These are phyloP conservation scores for Pocillopora grandis DNA, from an alignment of 92 coral and sea anemone genomes.

Conservation along the genomic window DNA sequence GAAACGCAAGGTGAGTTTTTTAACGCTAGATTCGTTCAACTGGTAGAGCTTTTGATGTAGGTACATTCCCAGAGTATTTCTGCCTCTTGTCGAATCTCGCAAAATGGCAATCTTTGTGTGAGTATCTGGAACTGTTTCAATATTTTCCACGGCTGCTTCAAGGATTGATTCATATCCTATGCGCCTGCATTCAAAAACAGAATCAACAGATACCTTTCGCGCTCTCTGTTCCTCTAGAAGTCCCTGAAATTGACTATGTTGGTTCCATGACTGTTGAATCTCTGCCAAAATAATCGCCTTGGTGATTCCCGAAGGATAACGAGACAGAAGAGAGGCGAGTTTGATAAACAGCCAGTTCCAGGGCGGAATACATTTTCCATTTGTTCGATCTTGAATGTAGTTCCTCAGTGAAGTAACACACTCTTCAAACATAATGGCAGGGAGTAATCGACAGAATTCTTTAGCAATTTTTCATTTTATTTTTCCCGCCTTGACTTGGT, in stretches of 20 bases:
- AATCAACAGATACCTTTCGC: conserved; percentile 67
- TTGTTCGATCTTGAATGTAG: conserved; percentile 68
- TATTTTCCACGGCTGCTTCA: conserved; percentile 78
- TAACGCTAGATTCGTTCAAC: conserved; percentile 46
- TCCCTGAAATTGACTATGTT: conserved; percentile 72
- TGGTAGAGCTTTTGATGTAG: conserved; percentile 89
- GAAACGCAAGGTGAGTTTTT: conserved; percentile 67
- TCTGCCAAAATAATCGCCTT: conserved; percentile 94
- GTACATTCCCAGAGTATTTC: conserved; percentile 78
- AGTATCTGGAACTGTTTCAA: conserved; percentile 76
- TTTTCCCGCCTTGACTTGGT: conserved; percentile 44
- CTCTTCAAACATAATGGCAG: conserved; percentile 62
- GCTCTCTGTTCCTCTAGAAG: conserved; percentile 67
- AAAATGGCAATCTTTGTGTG: conserved; percentile 80
- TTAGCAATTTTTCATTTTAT: neutral
- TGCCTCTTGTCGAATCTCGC: conserved; percentile 42
- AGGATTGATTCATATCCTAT: conserved; percentile 81
- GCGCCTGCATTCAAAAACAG: conserved; percentile 72
- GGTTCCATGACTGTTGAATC: conserved; percentile 89
- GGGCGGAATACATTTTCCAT: conserved; percentile 75
- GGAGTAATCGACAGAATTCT: too few species aligned
- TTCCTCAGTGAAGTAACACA: conserved; percentile 66
- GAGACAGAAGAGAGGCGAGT: conserved; percentile 73
- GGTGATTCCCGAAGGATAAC: conserved; percentile 91
- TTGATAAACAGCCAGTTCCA: conserved; percentile 94